Conservation (phyloP, 2,888 invertebrate species). For the Entomobrya proxima region DNA sequence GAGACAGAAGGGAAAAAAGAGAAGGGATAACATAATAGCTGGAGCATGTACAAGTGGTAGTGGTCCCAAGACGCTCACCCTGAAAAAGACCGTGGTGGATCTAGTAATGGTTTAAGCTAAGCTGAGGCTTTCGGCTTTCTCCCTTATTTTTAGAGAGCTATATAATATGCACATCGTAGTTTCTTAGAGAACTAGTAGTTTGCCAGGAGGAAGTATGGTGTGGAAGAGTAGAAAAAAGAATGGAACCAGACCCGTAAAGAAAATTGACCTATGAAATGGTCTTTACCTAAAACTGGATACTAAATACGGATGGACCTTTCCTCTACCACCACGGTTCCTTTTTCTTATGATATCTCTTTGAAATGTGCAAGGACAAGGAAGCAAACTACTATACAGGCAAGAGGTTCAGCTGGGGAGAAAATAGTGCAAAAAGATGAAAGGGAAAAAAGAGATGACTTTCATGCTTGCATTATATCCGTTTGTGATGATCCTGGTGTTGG, state of each 20-base stretch:
- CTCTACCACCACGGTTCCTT: not conserved
- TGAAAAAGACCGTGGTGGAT: not conserved
- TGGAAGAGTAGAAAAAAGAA: not conserved
- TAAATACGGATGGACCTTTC: constrained; percentile 34
- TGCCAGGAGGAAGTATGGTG: too few species aligned
- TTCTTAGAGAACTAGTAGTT: too few species aligned
- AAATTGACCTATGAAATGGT: constrained; percentile 60
- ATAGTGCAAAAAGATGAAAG: not conserved
- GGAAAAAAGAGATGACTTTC: constrained; percentile 16
- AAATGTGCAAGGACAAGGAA: not conserved
- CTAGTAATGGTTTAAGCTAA: constrained; percentile 9
- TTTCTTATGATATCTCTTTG: not conserved
- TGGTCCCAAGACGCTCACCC: constrained; percentile 53
- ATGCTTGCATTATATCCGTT: not conserved
- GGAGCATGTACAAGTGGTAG: constrained; percentile 41
- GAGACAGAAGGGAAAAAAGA: not conserved
- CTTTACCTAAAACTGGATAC: constrained; percentile 64
- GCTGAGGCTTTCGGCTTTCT: not conserved
- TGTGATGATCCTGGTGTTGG: constrained; percentile 31
- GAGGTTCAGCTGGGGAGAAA: not conserved
- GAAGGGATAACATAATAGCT: constrained; percentile 22
- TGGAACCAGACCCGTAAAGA: constrained; percentile 46
- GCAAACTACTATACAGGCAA: constrained; percentile 17
- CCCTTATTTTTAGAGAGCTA: not conserved
- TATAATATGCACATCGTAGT: not conserved